A percentile compares a stretch with the other conserved stretches of the same genome.
Conservation (phyloP, 2,888 invertebrate species). For the Diploptera punctata region DNA sequence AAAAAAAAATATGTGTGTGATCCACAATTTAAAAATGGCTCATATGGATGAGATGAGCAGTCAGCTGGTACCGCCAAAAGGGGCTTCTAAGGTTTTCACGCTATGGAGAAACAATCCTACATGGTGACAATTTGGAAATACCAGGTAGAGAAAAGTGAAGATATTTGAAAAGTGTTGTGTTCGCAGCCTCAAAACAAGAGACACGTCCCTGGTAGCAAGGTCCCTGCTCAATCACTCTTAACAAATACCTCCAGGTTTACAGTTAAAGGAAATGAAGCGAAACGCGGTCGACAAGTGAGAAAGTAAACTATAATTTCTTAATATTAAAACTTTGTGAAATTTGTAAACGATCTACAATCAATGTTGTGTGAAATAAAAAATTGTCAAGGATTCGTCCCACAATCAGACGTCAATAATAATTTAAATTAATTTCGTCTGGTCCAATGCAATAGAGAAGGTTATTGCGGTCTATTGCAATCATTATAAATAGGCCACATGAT, state of each 20-base stretch:
- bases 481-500: no score
- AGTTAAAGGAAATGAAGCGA: conserved; percentile 3
- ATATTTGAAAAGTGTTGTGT: neutral
- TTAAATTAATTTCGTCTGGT: neutral
- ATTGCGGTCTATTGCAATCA: no score
- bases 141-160: no score
- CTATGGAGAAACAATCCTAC: no score
- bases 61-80: no score
- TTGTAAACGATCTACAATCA: neutral
- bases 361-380: neutral
- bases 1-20: no score
- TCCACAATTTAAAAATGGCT: no score
- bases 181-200: neutral
- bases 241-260: neutral
- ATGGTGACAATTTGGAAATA: no score
- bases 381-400: neutral
- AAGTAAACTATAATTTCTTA: neutral
- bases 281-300: neutral
- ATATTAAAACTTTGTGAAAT: neutral
- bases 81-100: no score
- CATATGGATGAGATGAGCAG: no score
- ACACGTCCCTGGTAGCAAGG: neutral
- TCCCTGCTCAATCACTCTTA: neutral
- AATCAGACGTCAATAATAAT: neutral
- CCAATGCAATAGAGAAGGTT: no score